These are phyloP conservation scores for Sycophila sp. DNA, from an alignment of 1,140 invertebrate genomes.

Conservation along the genomic window DNA sequence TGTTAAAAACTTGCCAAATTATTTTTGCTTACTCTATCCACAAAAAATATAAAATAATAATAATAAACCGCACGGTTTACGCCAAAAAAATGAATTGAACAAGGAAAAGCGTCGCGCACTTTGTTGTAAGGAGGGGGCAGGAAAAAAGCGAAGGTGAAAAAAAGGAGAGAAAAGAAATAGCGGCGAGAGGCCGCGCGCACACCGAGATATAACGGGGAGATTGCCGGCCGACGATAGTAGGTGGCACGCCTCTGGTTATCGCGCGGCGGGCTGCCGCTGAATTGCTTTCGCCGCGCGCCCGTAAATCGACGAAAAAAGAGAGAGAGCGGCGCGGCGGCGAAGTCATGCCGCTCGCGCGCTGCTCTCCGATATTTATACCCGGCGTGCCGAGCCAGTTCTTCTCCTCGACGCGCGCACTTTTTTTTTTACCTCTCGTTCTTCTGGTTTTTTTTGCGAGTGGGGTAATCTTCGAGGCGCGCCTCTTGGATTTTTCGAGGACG, in stretches of 20 bases:
- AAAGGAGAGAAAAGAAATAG: background rate
- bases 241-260: conserved; percentile 28
- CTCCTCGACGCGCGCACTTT: background rate
- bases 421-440: background rate
- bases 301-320: conserved; percentile 54
- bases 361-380: conserved; percentile 45
- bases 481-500: too few relatives aligned
- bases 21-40: too few relatives aligned
- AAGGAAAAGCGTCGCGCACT: too few relatives aligned
- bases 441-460: background rate
- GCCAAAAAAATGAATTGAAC: too few relatives aligned
- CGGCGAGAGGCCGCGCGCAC: background rate
- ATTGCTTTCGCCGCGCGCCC: conserved; percentile 38
- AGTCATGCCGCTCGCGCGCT: conserved; percentile 41
- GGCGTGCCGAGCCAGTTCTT: too few relatives aligned
- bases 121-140: too few relatives aligned
- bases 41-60: too few relatives aligned
- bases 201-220: background rate
- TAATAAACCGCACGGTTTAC: too few relatives aligned
- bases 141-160: background rate
- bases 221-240: background rate
- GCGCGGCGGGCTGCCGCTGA: conserved; percentile 34
- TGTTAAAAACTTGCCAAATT: too few relatives aligned
- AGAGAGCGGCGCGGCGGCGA: conserved; percentile 42
- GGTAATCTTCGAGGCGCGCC: too few relatives aligned